Conservation (phyloP, 1,140 invertebrate genomes). For the Parasteatoda tepidariorum region DNA sequence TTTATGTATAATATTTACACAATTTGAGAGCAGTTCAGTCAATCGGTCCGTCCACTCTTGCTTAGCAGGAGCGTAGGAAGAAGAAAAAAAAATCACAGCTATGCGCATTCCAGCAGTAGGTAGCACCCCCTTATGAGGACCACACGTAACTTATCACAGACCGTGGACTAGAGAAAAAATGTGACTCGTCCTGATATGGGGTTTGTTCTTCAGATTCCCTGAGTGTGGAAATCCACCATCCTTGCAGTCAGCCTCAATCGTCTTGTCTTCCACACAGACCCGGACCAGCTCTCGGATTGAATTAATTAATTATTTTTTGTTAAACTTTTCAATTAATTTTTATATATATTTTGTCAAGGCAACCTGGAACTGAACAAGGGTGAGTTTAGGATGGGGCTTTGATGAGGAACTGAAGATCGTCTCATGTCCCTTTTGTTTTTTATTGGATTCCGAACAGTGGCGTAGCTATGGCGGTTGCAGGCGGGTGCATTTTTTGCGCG, state of each 20-base stretch:
- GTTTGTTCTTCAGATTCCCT: constrained; percentile 56
- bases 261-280: constrained; percentile 33
- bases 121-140: constrained; percentile 54
- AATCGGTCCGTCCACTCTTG: constrained; percentile 44
- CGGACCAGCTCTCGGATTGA: constrained; percentile 45
- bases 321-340: constrained; percentile 13
- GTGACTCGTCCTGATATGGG: constrained; percentile 60
- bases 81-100: constrained; percentile 58
- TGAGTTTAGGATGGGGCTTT: constrained; percentile 37
- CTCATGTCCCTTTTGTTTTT: constrained; percentile 37
- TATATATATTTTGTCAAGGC: constrained; percentile 45
- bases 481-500: constrained; percentile 10
- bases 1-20: constrained; percentile 58
- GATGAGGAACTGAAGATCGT: constrained; percentile 53
- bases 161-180: constrained; percentile 56
- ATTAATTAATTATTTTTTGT: not conserved
- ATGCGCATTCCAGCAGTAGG: constrained; percentile 41
- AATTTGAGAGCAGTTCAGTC: constrained; percentile 57
- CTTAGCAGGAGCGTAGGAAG: constrained; percentile 54
- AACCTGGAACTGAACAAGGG: constrained; percentile 57
- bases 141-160: constrained; percentile 61
- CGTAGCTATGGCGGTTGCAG: constrained; percentile 36
- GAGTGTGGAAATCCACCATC: constrained; percentile 50
- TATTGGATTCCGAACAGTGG: constrained; percentile 44
- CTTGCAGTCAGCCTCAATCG: not conserved